Percentiles rank a stretch among this genome's conserved stretches.
phyloP scores from a whole-genome alignment of 2,113 vertebrate species.

The Craseonycteris thonglongyai region DNA sequence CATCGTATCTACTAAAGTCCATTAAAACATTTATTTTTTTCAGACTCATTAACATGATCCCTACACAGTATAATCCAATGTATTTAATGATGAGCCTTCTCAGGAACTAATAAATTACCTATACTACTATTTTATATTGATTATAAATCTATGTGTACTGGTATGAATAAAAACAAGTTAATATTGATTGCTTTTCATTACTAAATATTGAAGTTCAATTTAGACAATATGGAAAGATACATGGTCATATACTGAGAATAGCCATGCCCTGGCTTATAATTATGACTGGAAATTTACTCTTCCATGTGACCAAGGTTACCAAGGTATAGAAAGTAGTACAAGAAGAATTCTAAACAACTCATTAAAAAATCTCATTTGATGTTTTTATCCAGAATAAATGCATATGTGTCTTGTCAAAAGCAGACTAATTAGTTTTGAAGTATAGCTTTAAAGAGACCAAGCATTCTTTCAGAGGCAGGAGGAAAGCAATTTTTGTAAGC shows the following conservation, averaged over 20 bases:
- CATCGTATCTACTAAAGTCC: neutral
- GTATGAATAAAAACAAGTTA: neutral
- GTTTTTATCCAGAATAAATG: slow-evolving; percentile 2
- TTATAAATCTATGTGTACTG: neutral
- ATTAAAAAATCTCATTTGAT: neutral
- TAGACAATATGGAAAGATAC: neutral
- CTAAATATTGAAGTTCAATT: neutral
- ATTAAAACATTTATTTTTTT: neutral
- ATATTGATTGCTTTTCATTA: neutral
- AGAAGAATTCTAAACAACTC: neutral
- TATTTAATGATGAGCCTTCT: neutral
- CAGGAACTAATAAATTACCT: neutral
- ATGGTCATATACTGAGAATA: neutral
- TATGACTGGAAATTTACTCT: neutral
- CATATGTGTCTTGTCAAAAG: neutral
- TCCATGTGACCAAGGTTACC: neutral
- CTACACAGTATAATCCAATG: neutral
- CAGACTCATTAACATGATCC: neutral
- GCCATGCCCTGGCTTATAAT: neutral
- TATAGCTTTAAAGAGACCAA: neutral
- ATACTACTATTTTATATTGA: neutral
- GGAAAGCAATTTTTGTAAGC: neutral
- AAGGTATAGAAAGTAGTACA: neutral
- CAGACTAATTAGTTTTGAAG: slow-evolving; percentile 23
- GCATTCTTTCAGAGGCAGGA: neutral